phyloP scores from a whole-genome alignment of 2,888 invertebrate species.

The Phengaris alcon region DNA sequence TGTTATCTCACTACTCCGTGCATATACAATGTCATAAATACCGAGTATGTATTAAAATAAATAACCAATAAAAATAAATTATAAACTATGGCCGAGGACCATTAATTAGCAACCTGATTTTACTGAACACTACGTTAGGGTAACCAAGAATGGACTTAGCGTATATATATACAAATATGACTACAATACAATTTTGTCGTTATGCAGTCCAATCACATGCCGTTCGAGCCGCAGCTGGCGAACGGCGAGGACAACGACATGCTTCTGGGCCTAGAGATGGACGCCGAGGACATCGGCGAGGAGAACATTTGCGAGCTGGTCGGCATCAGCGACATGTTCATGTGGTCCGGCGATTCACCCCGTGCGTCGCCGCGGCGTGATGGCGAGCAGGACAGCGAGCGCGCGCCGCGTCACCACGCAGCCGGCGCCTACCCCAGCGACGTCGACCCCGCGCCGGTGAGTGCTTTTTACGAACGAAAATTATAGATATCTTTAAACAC shows the following conservation, averaged over 20 bases:
- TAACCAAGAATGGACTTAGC: too few species aligned
- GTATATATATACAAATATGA: too few species aligned
- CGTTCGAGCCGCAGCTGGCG: slow-evolving; percentile 69
- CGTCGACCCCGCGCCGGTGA: slow-evolving; percentile 47
- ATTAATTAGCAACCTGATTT: too few species aligned
- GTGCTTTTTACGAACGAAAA: neutral
- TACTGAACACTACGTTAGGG: too few species aligned
- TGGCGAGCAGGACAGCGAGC: slow-evolving; percentile 43
- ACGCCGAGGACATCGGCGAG: slow-evolving; percentile 79
- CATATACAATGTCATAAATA: too few species aligned
- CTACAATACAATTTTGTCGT: too few species aligned
- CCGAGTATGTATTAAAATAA: too few species aligned
- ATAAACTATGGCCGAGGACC: too few species aligned
- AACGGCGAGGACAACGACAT: slow-evolving; percentile 73
- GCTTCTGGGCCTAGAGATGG: slow-evolving; percentile 66
- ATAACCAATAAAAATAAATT: too few species aligned
- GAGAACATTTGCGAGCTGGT: slow-evolving; percentile 83
- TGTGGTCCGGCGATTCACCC: slow-evolving; percentile 58
- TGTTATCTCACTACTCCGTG: too few species aligned
- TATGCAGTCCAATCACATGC: slow-evolving; percentile 66
- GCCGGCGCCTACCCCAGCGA: slow-evolving; percentile 45
- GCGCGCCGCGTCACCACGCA: slow-evolving; percentile 38
- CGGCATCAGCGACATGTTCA: slow-evolving; percentile 83
- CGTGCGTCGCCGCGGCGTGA: slow-evolving; percentile 48
- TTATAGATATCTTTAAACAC: too few species aligned